Evolutionary conservation across 2,113 vertebrate species (phyloP).

Genomic region (Petrocephalus microphthalmus): DNA sequence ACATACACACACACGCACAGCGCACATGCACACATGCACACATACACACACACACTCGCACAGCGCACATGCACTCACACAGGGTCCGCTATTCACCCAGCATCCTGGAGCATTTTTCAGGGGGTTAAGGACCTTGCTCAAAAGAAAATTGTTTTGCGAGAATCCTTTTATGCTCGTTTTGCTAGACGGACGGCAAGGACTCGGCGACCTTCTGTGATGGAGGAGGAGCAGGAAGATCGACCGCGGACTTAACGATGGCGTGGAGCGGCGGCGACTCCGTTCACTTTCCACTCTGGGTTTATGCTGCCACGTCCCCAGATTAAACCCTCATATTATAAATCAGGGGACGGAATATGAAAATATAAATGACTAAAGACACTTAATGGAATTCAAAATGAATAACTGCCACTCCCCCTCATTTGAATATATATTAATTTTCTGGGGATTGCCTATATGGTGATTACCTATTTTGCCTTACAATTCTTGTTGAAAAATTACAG

Average conservation of each 20-base stretch:
- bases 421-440: conserved; percentile 9
- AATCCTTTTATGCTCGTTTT: neutral
- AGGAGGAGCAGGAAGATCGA: neutral
- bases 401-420: neutral
- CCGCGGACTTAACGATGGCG: too few species aligned
- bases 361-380: neutral
- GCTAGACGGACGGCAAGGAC: neutral
- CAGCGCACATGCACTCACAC: neutral
- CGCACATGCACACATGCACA: neutral
- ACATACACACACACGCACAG: neutral
- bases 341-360: neutral
- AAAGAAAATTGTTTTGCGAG: neutral
- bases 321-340: neutral
- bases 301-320: neutral
- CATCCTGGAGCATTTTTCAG: neutral
- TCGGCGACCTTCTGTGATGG: neutral
- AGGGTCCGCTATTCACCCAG: neutral
- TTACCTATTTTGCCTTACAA: neutral
- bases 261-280: neutral
- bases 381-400: conserved; percentile 7
- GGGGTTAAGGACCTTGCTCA: neutral
- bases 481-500: neutral
- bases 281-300: neutral
- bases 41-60: neutral
- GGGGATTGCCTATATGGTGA: neutral